Base-by-base conservation (phyloP, 2,797 vertebrate species). In the Caiman crocodilus region DNA sequence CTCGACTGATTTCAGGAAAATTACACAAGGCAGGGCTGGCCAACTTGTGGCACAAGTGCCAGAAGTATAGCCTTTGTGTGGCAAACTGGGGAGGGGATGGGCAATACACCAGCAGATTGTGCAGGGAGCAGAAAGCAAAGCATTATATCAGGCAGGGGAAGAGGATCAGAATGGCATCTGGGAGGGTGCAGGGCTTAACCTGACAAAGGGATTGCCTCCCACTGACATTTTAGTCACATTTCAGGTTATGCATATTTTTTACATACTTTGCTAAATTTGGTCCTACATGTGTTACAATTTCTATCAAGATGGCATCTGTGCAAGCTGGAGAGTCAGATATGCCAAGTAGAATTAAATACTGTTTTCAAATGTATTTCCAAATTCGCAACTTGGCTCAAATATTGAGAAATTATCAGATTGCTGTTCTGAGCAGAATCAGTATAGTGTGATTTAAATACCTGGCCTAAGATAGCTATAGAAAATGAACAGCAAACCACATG, bases 401-500 rank as follows among this genome's bases (percentile, higher is more conserved):
- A 65, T 88, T 1, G 1, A 91, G 79, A 84, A 8, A 28, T 69
- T 94, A 90, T 90, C 89, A 89, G 80, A 63, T 90, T 92, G 89
- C 93, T 92, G 58, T 30, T 85, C 79, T 42, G 25, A 82, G 87
- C 81, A 91, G 92, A 96, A 94, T 84, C 88, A 71, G 87, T 90
- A 32, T 56, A 50, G 50, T 2, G 0, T 82, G 92, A 94, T 96
- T 96, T 92, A 93, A 96, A 94, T 95, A 96, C 87, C 95, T 42
- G 61, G 78, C 7, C 76, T 58, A 85, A 93, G 79, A 90, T 89
- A 95, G 88, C 89, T 76, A 89, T 84, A 94, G 90, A 96, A 93
- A 95, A 81, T 83, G 90, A 89, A 96, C 89, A 77, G 90, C 87
- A 92, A 96, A 94, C 92, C 94, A 92, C 92, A 96, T 3, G 87